These are phyloP conservation scores for Tragelaphus scriptus DNA, from an alignment of 2,113 vertebrate species.

Conservation along the genomic window DNA sequence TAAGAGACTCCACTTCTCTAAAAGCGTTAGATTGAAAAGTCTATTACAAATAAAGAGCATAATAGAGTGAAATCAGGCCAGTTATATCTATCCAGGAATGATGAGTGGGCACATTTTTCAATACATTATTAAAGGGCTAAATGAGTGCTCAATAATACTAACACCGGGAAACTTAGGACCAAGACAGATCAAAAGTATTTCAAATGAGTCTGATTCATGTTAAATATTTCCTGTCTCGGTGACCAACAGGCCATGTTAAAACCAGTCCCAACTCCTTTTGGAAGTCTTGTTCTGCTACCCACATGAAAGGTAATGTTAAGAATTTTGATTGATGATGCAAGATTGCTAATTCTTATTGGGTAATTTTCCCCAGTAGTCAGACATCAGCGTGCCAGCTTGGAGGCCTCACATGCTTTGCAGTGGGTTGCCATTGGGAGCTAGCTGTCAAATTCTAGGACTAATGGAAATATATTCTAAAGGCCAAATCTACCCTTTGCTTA, in stretches of 20 bases:
- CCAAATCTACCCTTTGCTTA: not conserved
- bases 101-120: not conserved
- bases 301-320: constrained; percentile 48
- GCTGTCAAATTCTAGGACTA: not conserved
- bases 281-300: constrained; percentile 22
- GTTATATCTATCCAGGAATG: not conserved
- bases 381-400: constrained; percentile 38
- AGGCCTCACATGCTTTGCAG: not conserved
- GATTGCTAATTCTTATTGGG: constrained; percentile 47
- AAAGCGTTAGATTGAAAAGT: constrained; percentile 23
- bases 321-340: constrained; percentile 48
- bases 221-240: constrained; percentile 36
- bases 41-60: constrained; percentile 33
- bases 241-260: constrained; percentile 51
- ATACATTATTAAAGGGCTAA: not conserved
- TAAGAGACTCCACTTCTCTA: not conserved
- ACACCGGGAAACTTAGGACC: constrained; percentile 3
- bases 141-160: not conserved
- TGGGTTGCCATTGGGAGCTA: not conserved
- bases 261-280: constrained; percentile 33
- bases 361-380: constrained; percentile 68
- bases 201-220: constrained; percentile 35
- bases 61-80: not conserved
- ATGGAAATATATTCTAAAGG: constrained; percentile 39
- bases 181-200: constrained; percentile 30